phyloP scores from a whole-genome alignment of 92 coral and sea anemone genomes.

The Palythoa heliodiscus region DNA sequence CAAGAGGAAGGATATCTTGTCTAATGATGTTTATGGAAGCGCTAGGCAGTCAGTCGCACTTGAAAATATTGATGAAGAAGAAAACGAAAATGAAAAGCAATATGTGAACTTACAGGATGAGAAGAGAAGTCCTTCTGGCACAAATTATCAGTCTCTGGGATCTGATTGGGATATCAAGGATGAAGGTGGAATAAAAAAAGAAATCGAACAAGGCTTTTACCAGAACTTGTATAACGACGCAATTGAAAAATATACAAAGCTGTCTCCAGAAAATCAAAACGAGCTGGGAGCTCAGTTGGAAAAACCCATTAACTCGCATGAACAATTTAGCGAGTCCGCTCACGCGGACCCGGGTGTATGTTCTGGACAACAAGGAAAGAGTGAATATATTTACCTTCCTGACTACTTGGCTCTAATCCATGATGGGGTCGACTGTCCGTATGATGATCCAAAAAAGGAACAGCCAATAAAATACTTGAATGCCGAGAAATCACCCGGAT shows the following conservation, averaged over 20 bases:
- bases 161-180: not conserved
- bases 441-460: constrained; percentile 1
- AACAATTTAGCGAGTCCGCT: not conserved
- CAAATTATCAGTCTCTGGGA: constrained; percentile 16
- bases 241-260: not conserved
- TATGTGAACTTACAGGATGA: constrained; percentile 4
- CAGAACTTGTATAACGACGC: not conserved
- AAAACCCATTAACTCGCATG: too few species aligned
- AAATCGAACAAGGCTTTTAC: not conserved
- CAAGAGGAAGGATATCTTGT: not conserved
- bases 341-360: not conserved
- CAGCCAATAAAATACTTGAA: constrained; percentile 23
- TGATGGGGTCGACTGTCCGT: not conserved
- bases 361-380: not conserved
- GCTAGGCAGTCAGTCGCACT: not conserved
- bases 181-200: not conserved
- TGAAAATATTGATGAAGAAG: constrained; percentile 13
- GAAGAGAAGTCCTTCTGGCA: not conserved
- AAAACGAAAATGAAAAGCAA: not conserved
- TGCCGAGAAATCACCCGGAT: constrained; percentile 28
- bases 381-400: not conserved
- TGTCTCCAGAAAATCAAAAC: not conserved
- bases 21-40: not conserved
- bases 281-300: not conserved
- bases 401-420: not conserved